These are phyloP conservation scores for Brenthis ino DNA, from an alignment of 2,888 invertebrate species.

Conservation along the genomic window DNA sequence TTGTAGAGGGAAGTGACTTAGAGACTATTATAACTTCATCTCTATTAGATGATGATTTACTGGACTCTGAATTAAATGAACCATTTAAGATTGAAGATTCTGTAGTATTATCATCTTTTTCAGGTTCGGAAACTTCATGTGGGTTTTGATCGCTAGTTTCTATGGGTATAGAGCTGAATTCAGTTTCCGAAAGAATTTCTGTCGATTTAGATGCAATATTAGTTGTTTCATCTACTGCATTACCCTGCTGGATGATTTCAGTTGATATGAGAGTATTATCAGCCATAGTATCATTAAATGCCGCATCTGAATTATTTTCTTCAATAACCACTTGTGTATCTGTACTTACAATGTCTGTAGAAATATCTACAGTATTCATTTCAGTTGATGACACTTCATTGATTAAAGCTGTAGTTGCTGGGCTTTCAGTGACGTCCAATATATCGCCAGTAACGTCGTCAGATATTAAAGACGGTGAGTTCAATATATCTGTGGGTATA, in stretches of 20 bases:
- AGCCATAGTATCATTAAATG: constrained; percentile 30
- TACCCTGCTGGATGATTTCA: constrained; percentile 11
- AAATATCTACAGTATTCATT: constrained; percentile 18
- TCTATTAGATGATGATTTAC: constrained; percentile 49
- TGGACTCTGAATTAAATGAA: constrained; percentile 35
- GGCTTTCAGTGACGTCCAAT: constrained; percentile 49
- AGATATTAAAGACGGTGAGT: constrained; percentile 54
- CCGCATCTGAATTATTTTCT: constrained; percentile 30
- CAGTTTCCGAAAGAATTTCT: constrained; percentile 70
- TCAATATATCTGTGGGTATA: constrained; percentile 66
- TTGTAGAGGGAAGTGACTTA: constrained; percentile 44
- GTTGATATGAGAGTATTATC: constrained; percentile 24
- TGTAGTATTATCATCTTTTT: constrained; percentile 53
- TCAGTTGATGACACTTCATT: constrained; percentile 30
- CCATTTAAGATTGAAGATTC: constrained; percentile 46
- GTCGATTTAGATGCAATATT: constrained; percentile 60
- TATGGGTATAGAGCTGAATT: constrained; percentile 70
- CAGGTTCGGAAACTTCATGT: constrained; percentile 59
- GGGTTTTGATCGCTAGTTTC: constrained; percentile 76
- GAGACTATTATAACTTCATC: constrained; percentile 58
- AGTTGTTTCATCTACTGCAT: constrained; percentile 50
- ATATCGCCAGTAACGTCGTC: constrained; percentile 56
- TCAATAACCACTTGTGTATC: constrained; percentile 19
- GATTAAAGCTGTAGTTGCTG: constrained; percentile 41
- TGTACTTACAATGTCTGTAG: constrained; percentile 22